phyloP scores from a whole-genome alignment of 2,113 vertebrate genomes.

The Hemiscyllium ocellatum region DNA sequence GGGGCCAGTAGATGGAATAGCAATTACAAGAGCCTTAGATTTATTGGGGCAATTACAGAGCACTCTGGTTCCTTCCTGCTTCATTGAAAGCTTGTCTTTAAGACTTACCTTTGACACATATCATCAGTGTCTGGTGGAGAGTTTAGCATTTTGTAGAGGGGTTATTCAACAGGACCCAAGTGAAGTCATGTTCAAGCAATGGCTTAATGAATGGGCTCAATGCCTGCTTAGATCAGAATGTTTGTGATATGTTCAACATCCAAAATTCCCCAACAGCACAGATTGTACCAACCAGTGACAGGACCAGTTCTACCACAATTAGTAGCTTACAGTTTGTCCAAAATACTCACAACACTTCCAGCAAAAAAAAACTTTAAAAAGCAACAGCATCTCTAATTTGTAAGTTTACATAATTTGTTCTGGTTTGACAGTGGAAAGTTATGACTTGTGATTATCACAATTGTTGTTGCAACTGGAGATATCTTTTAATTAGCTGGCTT shows the following conservation, averaged over 20 bases:
- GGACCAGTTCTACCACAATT: background rate
- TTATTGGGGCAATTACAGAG: background rate
- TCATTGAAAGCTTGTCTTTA: background rate
- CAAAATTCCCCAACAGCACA: background rate
- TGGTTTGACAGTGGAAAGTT: constrained; percentile 2
- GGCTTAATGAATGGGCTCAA: background rate
- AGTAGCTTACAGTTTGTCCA: background rate
- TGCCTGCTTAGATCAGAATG: background rate
- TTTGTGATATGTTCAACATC: background rate
- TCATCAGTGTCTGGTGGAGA: background rate
- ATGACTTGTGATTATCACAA: constrained; percentile 10
- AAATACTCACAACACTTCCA: background rate
- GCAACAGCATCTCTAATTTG: background rate
- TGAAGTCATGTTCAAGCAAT: background rate
- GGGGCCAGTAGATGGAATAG: background rate
- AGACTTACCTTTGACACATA: background rate
- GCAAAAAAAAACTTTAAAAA: background rate
- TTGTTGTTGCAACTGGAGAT: background rate
- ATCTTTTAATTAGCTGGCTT: background rate
- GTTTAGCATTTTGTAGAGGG: background rate
- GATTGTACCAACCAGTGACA: background rate
- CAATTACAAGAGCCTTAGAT: background rate
- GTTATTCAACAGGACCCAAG: background rate
- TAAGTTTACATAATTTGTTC: background rate
- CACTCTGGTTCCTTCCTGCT: background rate